Conservation (phyloP, 2,797 vertebrate species). For the Urosaurus nigricauda region DNA sequence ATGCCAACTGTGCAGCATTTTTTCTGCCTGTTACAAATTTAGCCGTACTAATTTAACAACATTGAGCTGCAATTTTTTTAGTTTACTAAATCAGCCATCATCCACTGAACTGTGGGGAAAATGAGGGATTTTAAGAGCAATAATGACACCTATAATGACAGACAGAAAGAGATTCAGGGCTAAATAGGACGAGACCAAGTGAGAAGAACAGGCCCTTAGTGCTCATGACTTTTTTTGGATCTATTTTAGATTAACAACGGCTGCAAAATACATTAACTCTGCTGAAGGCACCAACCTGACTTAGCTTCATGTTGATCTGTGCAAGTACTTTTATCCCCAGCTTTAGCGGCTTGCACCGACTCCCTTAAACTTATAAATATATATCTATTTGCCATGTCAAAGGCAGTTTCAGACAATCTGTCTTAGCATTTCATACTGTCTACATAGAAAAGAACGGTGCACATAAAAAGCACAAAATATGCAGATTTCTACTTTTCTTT, state of each 20-base stretch:
- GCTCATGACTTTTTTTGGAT: background rate
- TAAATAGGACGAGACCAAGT: background rate
- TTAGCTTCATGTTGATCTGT: background rate
- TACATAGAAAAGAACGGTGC: background rate
- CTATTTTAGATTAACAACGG: background rate
- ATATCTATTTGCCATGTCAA: background rate
- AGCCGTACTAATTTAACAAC: background rate
- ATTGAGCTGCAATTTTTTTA: background rate
- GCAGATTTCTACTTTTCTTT: background rate
- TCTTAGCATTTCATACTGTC: background rate
- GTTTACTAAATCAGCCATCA: background rate
- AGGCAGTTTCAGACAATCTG: background rate
- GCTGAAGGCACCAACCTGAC: background rate
- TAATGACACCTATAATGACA: background rate
- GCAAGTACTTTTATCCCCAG: background rate
- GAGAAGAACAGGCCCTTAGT: background rate
- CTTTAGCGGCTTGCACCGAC: background rate
- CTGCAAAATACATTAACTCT: background rate
- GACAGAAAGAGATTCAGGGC: background rate
- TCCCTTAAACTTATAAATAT: too few species aligned
- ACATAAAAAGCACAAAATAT: background rate
- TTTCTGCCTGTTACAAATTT: background rate
- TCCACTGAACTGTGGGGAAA: background rate
- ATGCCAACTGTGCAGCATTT: background rate
- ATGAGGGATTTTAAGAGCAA: background rate